Conservation (phyloP, 37 sponge, comb jelly and placozoan species). For the Spongilla lacustris region DNA sequence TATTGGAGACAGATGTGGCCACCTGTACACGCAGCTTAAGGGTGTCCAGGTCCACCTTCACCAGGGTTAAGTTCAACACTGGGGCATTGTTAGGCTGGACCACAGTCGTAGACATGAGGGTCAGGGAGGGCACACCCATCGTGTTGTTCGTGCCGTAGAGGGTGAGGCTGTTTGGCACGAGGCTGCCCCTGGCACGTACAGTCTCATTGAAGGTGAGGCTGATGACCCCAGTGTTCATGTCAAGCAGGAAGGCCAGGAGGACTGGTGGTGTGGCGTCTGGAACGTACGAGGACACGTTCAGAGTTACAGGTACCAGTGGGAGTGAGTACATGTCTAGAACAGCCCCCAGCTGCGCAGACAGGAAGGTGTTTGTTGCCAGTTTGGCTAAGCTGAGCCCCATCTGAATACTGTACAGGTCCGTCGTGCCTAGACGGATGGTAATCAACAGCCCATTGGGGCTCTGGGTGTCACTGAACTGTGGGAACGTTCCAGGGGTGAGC, state of each 20-base stretch:
- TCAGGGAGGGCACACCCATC: constrained; percentile 11
- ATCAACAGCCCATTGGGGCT: constrained; percentile 62
- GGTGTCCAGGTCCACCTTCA: constrained; percentile 60
- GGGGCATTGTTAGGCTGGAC: constrained; percentile 42
- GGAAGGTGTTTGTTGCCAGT: constrained; percentile 28
- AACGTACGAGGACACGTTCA: constrained; percentile 18
- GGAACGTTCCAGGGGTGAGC: constrained; percentile 56
- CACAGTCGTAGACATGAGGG: constrained; percentile 19
- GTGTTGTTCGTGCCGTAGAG: constrained; percentile 38
- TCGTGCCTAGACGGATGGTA: constrained; percentile 39
- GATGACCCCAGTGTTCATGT: constrained; percentile 71
- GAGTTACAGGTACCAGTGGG: constrained; percentile 23
- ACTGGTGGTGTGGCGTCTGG: constrained; percentile 67
- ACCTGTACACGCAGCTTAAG: constrained; percentile 70
- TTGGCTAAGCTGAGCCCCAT: constrained; percentile 53
- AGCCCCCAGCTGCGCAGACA: constrained; percentile 31
- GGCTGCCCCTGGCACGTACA: constrained; percentile 51
- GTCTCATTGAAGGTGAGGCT: constrained; percentile 84
- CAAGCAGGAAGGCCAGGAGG: constrained; percentile 54
- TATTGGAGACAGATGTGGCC: constrained; percentile 42
- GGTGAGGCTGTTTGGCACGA: constrained; percentile 1
- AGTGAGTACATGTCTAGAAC: constrained; percentile 76
- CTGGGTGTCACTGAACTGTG: constrained; percentile 50
- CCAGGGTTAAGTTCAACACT: constrained; percentile 65
- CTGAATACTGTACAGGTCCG: constrained; percentile 71